phyloP scores from a whole-genome alignment of 1,140 invertebrate genomes.

The Macrostomum lignano region DNA sequence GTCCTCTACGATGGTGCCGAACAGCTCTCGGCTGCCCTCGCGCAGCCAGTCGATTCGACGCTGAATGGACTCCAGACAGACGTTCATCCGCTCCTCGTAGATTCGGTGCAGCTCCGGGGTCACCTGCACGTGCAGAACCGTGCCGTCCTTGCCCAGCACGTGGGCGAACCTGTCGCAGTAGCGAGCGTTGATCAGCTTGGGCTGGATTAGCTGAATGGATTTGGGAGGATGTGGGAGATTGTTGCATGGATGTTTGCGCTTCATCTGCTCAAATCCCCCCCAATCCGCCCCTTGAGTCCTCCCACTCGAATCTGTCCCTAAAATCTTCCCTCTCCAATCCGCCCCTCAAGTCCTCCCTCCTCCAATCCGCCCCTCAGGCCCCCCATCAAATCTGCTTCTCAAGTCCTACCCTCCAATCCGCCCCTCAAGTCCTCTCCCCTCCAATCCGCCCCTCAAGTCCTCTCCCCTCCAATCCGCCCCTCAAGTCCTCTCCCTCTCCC shows the following conservation, averaged over 20 bases:
- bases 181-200: constrained; percentile 17
- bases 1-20: constrained; percentile 26
- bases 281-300: no score
- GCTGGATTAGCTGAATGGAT: constrained; percentile 7
- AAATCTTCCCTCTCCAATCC: no score
- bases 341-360: no score
- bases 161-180: constrained; percentile 27
- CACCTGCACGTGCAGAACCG: constrained; percentile 23
- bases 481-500: no score
- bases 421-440: no score
- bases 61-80: constrained; percentile 13
- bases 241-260: neutral
- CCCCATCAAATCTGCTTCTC: no score
- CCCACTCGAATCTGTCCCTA: no score
- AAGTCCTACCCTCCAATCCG: no score
- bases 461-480: no score
- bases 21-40: constrained; percentile 22
- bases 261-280: neutral
- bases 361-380: no score
- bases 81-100: constrained; percentile 18
- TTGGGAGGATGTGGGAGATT: neutral
- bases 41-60: constrained; percentile 16
- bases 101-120: constrained; percentile 19
- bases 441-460: no score
- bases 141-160: constrained; percentile 22